Evolutionary conservation across 2,797 vertebrate genomes (phyloP).

Genomic region (Arnoldichthys spilopterus): DNA sequence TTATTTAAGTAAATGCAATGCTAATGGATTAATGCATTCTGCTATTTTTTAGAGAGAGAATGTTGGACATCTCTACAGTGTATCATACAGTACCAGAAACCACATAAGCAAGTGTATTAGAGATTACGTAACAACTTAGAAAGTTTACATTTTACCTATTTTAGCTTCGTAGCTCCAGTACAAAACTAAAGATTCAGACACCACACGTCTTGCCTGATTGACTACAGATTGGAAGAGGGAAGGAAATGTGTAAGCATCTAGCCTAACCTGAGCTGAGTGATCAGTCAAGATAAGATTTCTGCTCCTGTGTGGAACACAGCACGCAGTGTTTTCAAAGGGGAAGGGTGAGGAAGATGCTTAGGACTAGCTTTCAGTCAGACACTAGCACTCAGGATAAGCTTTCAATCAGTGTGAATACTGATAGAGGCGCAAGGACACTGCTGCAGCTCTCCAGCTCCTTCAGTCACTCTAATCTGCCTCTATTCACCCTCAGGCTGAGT

Average conservation of each 20-base stretch:
- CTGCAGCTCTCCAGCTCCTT: slow-evolving; percentile 11
- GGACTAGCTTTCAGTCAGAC: background rate
- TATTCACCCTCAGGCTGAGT: slow-evolving; percentile 1
- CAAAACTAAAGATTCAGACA: too few species aligned
- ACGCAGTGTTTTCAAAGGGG: background rate
- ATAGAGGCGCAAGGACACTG: slow-evolving; percentile 4
- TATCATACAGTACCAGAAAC: too few species aligned
- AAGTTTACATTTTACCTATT: too few species aligned
- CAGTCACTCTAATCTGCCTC: slow-evolving; percentile 5
- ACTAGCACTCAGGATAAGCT: background rate
- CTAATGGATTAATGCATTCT: too few species aligned
- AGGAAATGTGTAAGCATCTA: background rate
- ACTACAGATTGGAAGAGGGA: background rate
- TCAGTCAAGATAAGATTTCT: background rate
- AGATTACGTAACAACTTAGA: too few species aligned
- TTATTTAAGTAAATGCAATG: too few species aligned
- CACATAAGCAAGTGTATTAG: too few species aligned
- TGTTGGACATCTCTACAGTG: too few species aligned
- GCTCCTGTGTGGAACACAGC: background rate
- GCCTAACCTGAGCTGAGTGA: background rate
- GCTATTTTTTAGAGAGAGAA: too few species aligned
- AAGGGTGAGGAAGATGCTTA: background rate
- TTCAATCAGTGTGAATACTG: background rate
- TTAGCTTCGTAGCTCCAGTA: too few species aligned
- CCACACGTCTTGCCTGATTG: too few species aligned